Evolutionary conservation across 2,888 invertebrate species (phyloP).

Genomic region (Spodoptera exigua): DNA sequence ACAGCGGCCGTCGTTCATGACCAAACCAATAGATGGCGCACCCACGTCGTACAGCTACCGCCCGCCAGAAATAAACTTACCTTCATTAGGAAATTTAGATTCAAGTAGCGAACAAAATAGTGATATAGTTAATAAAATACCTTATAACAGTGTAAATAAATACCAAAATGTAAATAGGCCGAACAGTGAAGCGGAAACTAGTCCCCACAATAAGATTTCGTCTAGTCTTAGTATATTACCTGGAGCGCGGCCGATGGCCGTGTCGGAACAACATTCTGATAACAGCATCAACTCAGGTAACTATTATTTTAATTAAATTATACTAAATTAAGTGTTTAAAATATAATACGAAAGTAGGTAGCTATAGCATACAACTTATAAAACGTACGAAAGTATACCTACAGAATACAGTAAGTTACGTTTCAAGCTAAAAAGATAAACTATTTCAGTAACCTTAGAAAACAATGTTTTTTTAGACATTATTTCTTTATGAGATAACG

Average conservation of each 20-base stretch:
- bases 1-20: constrained; percentile 86
- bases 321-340: no score
- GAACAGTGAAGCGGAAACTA: constrained; percentile 84
- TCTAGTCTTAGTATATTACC: constrained; percentile 88
- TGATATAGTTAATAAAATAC: constrained; percentile 89
- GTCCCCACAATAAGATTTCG: constrained; percentile 89
- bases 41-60: constrained; percentile 80
- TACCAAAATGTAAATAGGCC: constrained; percentile 89
- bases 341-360: no score
- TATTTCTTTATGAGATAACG: no score
- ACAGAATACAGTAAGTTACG: no score
- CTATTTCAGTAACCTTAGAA: no score
- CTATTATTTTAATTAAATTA: not conserved
- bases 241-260: constrained; percentile 86
- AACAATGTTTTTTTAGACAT: no score
- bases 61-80: constrained; percentile 85
- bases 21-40: constrained; percentile 87
- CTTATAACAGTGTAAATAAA: constrained; percentile 88
- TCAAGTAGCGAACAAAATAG: constrained; percentile 88
- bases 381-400: no score
- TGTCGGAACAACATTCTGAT: constrained; percentile 83
- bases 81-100: constrained; percentile 83
- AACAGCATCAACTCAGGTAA: constrained; percentile 86
- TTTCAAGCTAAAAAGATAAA: no score
- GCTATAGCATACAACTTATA: no score